Percentiles rank a stretch among this genome's conserved stretches.
Conservation (phyloP, 2,113 vertebrate species). For the Halichoerus grypus region DNA sequence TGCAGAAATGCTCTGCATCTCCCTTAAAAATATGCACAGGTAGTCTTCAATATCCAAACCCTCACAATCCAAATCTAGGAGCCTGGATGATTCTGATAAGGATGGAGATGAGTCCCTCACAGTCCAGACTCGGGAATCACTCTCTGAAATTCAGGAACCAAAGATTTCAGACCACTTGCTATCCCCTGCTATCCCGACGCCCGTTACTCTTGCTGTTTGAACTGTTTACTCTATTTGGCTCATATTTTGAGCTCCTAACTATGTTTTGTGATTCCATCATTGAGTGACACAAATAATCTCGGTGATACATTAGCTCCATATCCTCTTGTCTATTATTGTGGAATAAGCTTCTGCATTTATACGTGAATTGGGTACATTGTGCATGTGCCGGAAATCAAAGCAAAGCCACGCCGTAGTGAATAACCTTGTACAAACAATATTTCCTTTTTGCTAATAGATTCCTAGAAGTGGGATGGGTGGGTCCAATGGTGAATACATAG, state of each 20-base stretch:
- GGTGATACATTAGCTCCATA: neutral
- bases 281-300: neutral
- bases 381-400: neutral
- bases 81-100: neutral
- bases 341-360: neutral
- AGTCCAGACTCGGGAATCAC: neutral
- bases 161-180: neutral
- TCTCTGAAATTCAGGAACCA: neutral
- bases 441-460: neutral
- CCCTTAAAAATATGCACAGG: neutral
- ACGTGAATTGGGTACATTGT: neutral
- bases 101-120: neutral
- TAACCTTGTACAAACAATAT: neutral
- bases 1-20: neutral
- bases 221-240: neutral
- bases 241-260: neutral
- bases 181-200: neutral
- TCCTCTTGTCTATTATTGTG: neutral
- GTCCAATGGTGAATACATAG: rapidly evolving
- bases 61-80: neutral
- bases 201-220: neutral
- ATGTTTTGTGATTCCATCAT: neutral
- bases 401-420: neutral
- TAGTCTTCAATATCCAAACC: neutral
- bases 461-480: neutral